Conservation (phyloP, 2,888 invertebrate genomes). For the Tiliacea citrago region DNA sequence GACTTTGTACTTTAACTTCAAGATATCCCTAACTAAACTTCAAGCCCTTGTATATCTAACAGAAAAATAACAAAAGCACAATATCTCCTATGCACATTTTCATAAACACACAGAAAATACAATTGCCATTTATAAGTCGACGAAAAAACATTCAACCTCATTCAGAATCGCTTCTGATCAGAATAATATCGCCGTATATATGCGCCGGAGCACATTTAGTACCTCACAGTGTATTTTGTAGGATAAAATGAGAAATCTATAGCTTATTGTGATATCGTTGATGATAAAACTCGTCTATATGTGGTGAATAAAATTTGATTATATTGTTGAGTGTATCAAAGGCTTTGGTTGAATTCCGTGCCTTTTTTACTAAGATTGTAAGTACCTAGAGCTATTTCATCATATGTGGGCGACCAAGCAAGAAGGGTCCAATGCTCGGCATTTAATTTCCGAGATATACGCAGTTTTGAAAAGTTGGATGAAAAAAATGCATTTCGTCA, state of each 20-base stretch:
- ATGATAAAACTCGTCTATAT: constrained; percentile 50
- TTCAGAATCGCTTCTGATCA: constrained; percentile 68
- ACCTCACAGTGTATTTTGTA: constrained; percentile 69
- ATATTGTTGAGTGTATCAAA: constrained; percentile 44
- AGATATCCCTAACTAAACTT: too few relatives aligned
- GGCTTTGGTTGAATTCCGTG: constrained; percentile 5
- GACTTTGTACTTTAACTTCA: too few relatives aligned
- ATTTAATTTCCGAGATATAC: too few relatives aligned
- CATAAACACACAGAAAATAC: constrained; percentile 54
- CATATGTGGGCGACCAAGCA: too few relatives aligned
- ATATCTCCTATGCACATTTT: constrained; percentile 33
- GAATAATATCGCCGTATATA: constrained; percentile 83
- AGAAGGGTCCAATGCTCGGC: too few relatives aligned
- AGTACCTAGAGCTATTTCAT: too few relatives aligned
- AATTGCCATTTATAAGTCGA: constrained; percentile 52
- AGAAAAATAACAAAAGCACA: constrained; percentile 18
- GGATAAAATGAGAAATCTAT: constrained; percentile 78
- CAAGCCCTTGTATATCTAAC: not conserved
- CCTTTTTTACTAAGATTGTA: not conserved
- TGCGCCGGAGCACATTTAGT: constrained; percentile 72
- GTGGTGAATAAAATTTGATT: constrained; percentile 65
- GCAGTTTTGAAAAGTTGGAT: too few relatives aligned
- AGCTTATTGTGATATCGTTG: constrained; percentile 64
- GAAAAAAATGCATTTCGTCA: too few relatives aligned
- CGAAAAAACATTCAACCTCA: constrained; percentile 66